phyloP scores from a whole-genome alignment of 2,797 vertebrate species.

The Dendrocincla fuliginosa region DNA sequence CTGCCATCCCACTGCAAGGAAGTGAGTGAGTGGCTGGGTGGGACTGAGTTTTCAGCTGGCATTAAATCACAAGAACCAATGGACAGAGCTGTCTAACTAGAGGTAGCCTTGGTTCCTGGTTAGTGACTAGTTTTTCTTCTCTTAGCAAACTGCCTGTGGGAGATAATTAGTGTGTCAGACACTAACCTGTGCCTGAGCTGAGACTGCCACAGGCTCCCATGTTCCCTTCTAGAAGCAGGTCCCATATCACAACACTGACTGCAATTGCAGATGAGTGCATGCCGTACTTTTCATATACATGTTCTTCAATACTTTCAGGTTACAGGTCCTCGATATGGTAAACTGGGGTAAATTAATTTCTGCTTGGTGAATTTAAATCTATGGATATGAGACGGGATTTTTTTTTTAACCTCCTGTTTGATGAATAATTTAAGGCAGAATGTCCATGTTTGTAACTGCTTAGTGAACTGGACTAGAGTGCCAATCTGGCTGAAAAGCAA shows the following conservation, averaged over 20 bases:
- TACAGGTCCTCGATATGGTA: background rate
- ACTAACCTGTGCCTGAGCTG: background rate
- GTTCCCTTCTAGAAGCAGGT: background rate
- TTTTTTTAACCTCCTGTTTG: background rate
- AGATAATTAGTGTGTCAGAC: background rate
- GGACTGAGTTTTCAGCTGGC: background rate
- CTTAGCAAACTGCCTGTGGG: background rate
- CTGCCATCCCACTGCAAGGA: accelerated
- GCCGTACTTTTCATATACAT: background rate
- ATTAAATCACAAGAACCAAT: background rate
- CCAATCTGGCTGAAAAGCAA: background rate
- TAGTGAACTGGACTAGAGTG: background rate
- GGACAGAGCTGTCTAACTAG: background rate
- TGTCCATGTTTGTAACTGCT: background rate
- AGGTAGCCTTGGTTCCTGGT: background rate
- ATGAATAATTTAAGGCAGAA: slow-evolving; percentile 1
- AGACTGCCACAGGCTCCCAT: background rate
- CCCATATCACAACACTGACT: background rate
- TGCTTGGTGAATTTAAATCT: background rate
- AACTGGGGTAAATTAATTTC: background rate
- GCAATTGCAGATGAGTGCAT: background rate
- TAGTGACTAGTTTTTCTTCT: background rate
- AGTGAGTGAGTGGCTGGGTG: background rate
- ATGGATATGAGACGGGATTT: background rate
- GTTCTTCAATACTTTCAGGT: background rate